Base-by-base conservation (phyloP, 2,797 vertebrate species). In the Sebastes reedi region DNA sequence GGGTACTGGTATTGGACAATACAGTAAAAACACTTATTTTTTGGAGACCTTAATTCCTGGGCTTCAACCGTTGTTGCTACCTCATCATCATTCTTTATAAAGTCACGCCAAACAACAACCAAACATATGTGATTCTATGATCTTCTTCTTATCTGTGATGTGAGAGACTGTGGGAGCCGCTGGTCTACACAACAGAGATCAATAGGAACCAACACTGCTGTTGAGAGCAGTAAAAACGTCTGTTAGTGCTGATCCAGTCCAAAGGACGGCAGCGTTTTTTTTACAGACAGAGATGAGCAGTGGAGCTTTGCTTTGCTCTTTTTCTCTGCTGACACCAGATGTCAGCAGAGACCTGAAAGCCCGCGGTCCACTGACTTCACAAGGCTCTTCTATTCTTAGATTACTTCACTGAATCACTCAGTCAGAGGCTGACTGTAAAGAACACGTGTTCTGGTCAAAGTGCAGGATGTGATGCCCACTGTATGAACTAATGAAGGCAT, bases 331-430 rank as follows among this genome's bases (percentile, higher is more conserved):
- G 74, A 88, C 91, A 88, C 56, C 88, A 93, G 91, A 89, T 88
- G 91, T 91, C 92, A 92, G 93, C 89, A 94, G 34, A 91, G 88
- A 68, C 79, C 70, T 52, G 39, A 56, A 62, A 71, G 61, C 61
- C 5, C 32, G 62, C 27, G n/a, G 66, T 72, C 62, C 80, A 82
- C 58, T 27, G 78, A 58, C 67, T 84, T 78, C 52, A 82, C 66
- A 3, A 72, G 27, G n/a, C 54, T 64, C 32, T 36, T 75, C 77
- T 77, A 79, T 83, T 81, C 79, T 81, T 80, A 74, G 82, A 77
- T 61, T 65, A 5, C 62, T 29, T 55, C 65, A 50, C 75, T 67
- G 22, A 52, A 61, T 30, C 62, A 73, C 16, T 1, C 32, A 11
- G 58, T 16, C 6, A 46, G 16, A 58, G 32, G 32, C 42, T 6